Evolutionary conservation across 2,113 vertebrate species (phyloP).

Genomic region (Mustela lutreola): DNA sequence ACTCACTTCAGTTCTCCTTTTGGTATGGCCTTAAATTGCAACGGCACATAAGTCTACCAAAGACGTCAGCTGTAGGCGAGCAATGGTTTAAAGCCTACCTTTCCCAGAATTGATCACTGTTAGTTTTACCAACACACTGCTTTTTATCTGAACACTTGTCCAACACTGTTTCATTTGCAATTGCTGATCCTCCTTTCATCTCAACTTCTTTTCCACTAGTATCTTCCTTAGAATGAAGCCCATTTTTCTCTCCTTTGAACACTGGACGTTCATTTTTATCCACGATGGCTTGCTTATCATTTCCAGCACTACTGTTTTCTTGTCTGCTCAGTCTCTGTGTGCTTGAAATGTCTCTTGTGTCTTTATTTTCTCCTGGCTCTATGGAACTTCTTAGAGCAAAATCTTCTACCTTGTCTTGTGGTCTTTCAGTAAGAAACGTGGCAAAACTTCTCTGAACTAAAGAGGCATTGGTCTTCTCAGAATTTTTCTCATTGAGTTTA

Average conservation of each 20-base stretch:
- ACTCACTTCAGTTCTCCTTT: neutral
- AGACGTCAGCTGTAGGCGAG: rapidly evolving
- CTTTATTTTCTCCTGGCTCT: slow-evolving; percentile 47
- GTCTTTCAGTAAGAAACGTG: slow-evolving; percentile 50
- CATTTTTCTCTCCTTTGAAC: slow-evolving; percentile 29
- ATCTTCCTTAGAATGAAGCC: slow-evolving; percentile 19
- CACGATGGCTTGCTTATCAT: neutral
- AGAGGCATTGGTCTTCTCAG: slow-evolving; percentile 83
- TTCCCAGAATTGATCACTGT: neutral
- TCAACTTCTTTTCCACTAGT: slow-evolving; percentile 44
- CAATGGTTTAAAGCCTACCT: slow-evolving; percentile 76
- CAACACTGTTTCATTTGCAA: slow-evolving; percentile 38
- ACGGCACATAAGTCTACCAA: rapidly evolving
- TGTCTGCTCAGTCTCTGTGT: slow-evolving; percentile 40
- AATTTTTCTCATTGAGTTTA: slow-evolving; percentile 93
- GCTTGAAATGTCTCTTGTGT: slow-evolving; percentile 40
- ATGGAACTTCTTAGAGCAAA: slow-evolving; percentile 54
- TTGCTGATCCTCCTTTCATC: neutral
- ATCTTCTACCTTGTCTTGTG: slow-evolving; percentile 16
- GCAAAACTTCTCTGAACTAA: slow-evolving; percentile 63
- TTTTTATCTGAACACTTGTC: slow-evolving; percentile 52
- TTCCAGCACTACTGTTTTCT: slow-evolving; percentile 10
- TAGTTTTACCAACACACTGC: neutral
- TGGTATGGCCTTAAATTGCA: neutral
- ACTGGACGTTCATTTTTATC: neutral